Percentiles rank a stretch among this genome's conserved stretches.
phyloP scores from a whole-genome alignment of 2,113 vertebrate genomes.

The Xiphophorus maculatus region DNA sequence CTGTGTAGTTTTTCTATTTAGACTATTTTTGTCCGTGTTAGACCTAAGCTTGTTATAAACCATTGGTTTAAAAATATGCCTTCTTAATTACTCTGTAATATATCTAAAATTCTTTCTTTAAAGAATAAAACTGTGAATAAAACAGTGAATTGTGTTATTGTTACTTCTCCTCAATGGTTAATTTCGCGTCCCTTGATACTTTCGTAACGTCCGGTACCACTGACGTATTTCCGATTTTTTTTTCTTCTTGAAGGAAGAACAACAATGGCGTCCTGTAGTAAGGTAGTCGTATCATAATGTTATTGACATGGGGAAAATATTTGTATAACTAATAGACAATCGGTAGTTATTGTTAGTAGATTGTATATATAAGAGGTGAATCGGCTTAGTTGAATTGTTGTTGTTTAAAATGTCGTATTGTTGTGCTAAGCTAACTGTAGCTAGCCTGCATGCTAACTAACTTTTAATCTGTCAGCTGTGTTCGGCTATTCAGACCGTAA shows the following conservation, averaged over 20 bases:
- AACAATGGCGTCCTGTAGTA: slow-evolving; percentile 73
- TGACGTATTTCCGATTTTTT: slow-evolving; percentile 23
- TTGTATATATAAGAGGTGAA: rapidly evolving
- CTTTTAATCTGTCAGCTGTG: neutral
- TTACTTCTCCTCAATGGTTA: neutral
- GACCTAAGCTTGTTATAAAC: no score
- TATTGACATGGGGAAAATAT: neutral
- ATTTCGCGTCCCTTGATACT: neutral
- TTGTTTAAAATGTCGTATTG: slow-evolving; percentile 10
- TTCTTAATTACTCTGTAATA: no score
- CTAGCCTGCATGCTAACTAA: slow-evolving; percentile 11
- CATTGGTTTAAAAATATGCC: no score
- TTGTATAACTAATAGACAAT: neutral
- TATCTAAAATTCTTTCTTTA: no score
- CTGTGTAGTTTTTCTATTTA: no score
- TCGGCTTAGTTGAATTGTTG: neutral
- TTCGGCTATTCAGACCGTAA: rapidly evolving
- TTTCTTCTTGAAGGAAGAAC: neutral
- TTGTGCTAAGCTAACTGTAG: slow-evolving; percentile 40
- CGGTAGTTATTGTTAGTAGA: neutral
- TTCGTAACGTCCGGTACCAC: slow-evolving; percentile 47
- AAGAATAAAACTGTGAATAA: no score
- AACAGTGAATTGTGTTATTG: neutral
- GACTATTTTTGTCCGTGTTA: no score
- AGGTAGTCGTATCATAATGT: slow-evolving; percentile 55